Conservation (phyloP, 2,113 vertebrate genomes). For the human (Homo sapiens) region GRCh38 chr12:58809501-58810000, state of each 20-base stretch:
- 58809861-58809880: background rate
- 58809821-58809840: background rate
- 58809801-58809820: background rate
- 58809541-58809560: background rate
- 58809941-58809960: background rate
- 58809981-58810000: background rate
- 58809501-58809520: background rate
- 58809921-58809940: background rate
- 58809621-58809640: background rate
- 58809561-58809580: background rate
- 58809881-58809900: background rate
- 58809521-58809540: background rate
- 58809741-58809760: background rate
- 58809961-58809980: background rate
- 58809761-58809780: fast-evolving
- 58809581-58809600: background rate
- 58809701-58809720: background rate
- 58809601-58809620: background rate
- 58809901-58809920: no score
- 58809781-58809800: background rate
- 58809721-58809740: fast-evolving
- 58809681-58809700: background rate
- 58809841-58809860: fast-evolving
- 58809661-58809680: background rate
- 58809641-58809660: background rate